Evolutionary conservation across 2,113 vertebrate genomes (phyloP), one percentile per base, ranked within the genome.

Genomic region (Passer domesticus): DNA sequence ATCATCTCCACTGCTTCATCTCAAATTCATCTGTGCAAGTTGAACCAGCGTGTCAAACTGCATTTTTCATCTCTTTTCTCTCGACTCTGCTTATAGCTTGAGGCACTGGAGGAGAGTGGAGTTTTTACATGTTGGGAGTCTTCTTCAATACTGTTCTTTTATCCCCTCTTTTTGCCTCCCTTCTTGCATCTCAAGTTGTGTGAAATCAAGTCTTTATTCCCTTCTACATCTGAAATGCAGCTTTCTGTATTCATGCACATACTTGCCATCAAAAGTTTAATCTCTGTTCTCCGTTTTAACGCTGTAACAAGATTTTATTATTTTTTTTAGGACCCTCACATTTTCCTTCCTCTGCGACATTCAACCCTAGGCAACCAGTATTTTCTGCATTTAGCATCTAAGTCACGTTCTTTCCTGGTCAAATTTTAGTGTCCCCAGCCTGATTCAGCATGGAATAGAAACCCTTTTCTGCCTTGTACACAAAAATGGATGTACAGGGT

Each of bases 21-120:
- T 90, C 93, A 81, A 1, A 94, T 83, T 92, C 25, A 1, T 67
- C 90, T 92, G 64, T 25, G 86, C 75, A 81, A 63, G 82, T 88
- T 88, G 85, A 95, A 92, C 2, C 7, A 83, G 80, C 18, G 1
- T 92, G 93, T 96, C 88, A 94, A 59, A 63, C 83, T 87, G 68
- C 90, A 78, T 93, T 95, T 97, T 93, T 94, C 83, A 90, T 94
- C 86, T 94, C 85, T 79, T 67, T 94, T 64, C 80, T 84, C 69
- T 93, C 7, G 5, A 21, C 50, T 78, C 59, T 92, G 49, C 76
- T 62, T 68, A 37, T 94, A 92, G 88, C 95, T 96, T 28, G 76
- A 92, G 94, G 93, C 92, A 56, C 31, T 89, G 56, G 47, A 70
- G 35, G 49, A 86, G 72, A 88, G 79, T 64, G 72, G 79, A 92